Evolutionary conservation across 2,113 vertebrate species (phyloP).

Genomic region (Eonycteris spelaea): DNA sequence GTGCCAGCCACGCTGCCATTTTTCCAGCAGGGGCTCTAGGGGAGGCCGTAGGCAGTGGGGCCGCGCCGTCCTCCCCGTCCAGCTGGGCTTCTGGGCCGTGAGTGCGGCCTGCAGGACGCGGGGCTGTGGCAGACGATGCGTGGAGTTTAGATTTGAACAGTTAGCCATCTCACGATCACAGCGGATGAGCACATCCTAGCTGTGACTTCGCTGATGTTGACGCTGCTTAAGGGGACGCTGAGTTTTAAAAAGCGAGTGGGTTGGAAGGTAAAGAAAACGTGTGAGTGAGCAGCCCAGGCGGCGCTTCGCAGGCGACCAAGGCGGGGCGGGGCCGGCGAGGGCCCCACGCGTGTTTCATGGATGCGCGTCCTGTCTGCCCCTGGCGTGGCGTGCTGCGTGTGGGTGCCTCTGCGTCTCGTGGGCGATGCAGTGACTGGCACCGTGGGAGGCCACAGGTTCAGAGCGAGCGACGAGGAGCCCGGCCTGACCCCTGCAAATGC

Average conservation of each 20-base stretch:
- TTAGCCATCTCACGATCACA: slow-evolving; percentile 31
- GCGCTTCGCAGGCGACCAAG: background rate
- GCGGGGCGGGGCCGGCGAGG: no score
- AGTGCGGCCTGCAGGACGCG: fast-evolving
- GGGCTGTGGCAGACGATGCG: background rate
- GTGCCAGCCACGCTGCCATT: fast-evolving
- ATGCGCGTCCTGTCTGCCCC: slow-evolving; percentile 74
- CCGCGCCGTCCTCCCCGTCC: background rate
- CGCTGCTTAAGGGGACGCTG: background rate
- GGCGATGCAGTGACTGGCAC: slow-evolving; percentile 84
- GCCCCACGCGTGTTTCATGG: slow-evolving; percentile 70
- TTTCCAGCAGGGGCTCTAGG: background rate
- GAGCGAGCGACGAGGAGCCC: slow-evolving; percentile 80
- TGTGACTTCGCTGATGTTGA: background rate
- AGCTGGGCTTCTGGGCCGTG: background rate
- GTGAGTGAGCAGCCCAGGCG: background rate
- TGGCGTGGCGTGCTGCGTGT: slow-evolving; percentile 73
- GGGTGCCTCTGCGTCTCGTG: slow-evolving; percentile 79
- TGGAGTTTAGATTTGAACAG: slow-evolving; percentile 1
- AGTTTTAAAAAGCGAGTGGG: background rate
- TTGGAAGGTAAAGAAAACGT: background rate
- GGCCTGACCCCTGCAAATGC: slow-evolving; percentile 76
- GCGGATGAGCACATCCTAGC: background rate
- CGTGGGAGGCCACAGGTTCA: slow-evolving; percentile 82
- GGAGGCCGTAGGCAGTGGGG: no score